Evolutionary conservation across 1,140 invertebrate species (phyloP).

Genomic region (Platorchestia sp.): DNA sequence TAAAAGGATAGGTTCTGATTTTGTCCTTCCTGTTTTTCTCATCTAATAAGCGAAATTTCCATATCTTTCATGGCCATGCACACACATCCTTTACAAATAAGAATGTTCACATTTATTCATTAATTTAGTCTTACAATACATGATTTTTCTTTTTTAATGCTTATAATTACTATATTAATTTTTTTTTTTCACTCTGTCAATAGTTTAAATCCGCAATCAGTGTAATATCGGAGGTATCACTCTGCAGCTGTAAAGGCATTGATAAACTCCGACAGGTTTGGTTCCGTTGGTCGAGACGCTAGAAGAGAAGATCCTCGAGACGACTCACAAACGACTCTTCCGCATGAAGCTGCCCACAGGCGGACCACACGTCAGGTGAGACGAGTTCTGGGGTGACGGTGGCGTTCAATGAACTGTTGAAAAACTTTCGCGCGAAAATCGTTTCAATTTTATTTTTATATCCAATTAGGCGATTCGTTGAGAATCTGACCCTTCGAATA

Average conservation of each 20-base stretch:
- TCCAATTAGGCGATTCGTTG: not conserved
- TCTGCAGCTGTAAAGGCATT: not conserved
- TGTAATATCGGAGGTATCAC: not conserved
- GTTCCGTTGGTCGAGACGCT: not conserved
- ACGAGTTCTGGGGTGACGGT: not conserved
- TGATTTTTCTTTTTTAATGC: not conserved
- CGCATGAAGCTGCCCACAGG: constrained; percentile 5
- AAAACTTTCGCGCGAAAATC: no score
- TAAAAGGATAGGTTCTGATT: not conserved
- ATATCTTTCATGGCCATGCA: no score
- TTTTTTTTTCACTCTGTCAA: not conserved
- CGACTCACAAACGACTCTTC: constrained; percentile 33
- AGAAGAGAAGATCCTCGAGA: not conserved
- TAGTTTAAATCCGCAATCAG: not conserved
- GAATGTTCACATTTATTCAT: not conserved
- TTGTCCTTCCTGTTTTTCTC: not conserved
- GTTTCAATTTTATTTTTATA: not conserved
- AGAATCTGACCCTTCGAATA: no score
- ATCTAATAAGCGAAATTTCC: not conserved
- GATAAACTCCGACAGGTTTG: not conserved
- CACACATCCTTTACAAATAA: not conserved
- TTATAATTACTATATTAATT: not conserved
- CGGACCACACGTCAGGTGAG: not conserved
- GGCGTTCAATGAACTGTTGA: no score
- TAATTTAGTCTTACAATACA: no score